Percentiles rank a stretch among this genome's conserved stretches.
phyloP scores from a whole-genome alignment of 2,113 vertebrate genomes.

The Nansenia antarctica region DNA sequence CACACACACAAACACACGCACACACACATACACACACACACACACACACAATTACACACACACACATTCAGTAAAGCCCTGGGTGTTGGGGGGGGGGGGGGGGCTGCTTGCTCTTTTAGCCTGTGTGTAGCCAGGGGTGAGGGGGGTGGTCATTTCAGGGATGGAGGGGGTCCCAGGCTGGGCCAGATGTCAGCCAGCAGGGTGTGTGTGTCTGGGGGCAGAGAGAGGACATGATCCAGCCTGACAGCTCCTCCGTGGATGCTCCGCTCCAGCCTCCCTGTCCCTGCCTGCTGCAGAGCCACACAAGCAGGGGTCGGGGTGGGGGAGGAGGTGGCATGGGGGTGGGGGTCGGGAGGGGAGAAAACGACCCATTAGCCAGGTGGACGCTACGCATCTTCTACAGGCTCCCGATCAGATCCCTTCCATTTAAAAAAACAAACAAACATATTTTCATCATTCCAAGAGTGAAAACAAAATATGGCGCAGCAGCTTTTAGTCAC shows the following conservation, averaged over 20 bases:
- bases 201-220: conserved; percentile 81
- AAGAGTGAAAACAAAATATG: too few species aligned
- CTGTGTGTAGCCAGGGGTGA: conserved; percentile 66
- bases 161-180: conserved; percentile 73
- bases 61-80: conserved; percentile 27
- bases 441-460: too few species aligned
- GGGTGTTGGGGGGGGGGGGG: conserved; percentile 55
- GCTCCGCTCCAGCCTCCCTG: conserved; percentile 98
- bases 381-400: too few species aligned
- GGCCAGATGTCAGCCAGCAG: conserved; percentile 73
- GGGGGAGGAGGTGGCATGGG: background rate
- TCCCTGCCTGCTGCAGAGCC: conserved; percentile 85
- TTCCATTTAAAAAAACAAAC: too few species aligned
- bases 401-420: too few species aligned
- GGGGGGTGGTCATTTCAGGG: conserved; percentile 75
- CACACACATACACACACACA: conserved; percentile 22
- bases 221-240: conserved; percentile 97
- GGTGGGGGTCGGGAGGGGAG: background rate
- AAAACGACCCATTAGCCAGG: too few species aligned
- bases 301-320: conserved; percentile 49
- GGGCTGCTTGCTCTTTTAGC: conserved; percentile 48
- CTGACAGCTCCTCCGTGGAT: conserved; percentile 96
- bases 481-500: too few species aligned
- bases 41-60: background rate
- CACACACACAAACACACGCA: background rate